These are phyloP conservation scores for Autographa gamma DNA, from an alignment of 2,888 invertebrate species.

Conservation along the genomic window DNA sequence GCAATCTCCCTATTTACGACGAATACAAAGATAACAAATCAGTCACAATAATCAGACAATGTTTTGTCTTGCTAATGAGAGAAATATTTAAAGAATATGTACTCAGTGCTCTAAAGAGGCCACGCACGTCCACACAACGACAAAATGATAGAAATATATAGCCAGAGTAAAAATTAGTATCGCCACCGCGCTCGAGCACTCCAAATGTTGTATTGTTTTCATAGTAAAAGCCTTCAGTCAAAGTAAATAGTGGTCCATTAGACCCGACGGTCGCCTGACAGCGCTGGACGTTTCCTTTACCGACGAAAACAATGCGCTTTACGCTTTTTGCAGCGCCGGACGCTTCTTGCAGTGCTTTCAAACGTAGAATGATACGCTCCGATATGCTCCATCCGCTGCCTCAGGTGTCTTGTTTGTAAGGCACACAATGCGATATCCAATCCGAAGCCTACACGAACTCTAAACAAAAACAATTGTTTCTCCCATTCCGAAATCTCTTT, in stretches of 20 bases:
- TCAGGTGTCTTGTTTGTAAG: slow-evolving; percentile 66
- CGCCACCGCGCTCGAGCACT: slow-evolving; percentile 48
- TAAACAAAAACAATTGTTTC: slow-evolving; percentile 56
- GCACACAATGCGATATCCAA: slow-evolving; percentile 67
- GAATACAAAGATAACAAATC: slow-evolving; percentile 24
- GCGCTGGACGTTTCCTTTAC: slow-evolving; percentile 75
- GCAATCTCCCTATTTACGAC: slow-evolving; percentile 22
- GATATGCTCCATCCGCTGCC: slow-evolving; percentile 71
- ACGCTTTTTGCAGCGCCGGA: slow-evolving; percentile 80
- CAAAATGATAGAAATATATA: slow-evolving; percentile 14
- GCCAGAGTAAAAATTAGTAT: slow-evolving; percentile 50
- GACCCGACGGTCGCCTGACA: slow-evolving; percentile 74
- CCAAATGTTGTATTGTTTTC: slow-evolving; percentile 62
- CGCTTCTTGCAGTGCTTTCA: slow-evolving; percentile 76
- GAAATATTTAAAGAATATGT: background rate
- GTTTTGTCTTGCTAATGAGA: slow-evolving; percentile 13
- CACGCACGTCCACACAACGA: slow-evolving; percentile 15
- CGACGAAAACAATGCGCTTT: slow-evolving; percentile 82
- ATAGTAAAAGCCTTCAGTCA: slow-evolving; percentile 71
- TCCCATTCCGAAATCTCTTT: slow-evolving; percentile 32
- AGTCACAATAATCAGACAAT: slow-evolving; percentile 10
- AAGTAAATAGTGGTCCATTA: slow-evolving; percentile 82
- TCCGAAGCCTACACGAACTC: slow-evolving; percentile 51
- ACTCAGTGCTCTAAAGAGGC: slow-evolving; percentile 12
- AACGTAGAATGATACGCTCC: slow-evolving; percentile 75